Conservation (phyloP, 2,113 vertebrate species). For the Calyptomena viridis region DNA sequence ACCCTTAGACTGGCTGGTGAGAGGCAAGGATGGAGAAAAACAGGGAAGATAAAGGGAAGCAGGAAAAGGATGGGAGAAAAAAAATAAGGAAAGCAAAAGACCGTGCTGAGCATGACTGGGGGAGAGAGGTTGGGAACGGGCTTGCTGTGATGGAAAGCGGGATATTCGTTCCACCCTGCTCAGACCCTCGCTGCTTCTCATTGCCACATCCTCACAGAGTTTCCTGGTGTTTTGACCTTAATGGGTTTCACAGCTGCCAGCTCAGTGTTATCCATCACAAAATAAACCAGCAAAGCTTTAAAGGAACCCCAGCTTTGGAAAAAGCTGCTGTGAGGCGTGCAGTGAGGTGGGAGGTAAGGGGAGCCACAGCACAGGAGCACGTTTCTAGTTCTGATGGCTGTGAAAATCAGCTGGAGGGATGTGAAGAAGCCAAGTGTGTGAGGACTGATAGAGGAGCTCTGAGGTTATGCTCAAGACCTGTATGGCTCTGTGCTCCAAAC, state of each 20-base stretch:
- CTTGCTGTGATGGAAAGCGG: not conserved
- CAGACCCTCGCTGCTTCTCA: not conserved
- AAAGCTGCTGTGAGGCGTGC: not conserved
- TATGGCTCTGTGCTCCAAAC: not conserved
- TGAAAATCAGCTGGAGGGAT: not conserved
- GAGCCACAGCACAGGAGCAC: not conserved
- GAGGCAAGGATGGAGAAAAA: not conserved
- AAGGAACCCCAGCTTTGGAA: not conserved
- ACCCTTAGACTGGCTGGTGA: not conserved
- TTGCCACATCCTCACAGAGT: constrained; percentile 10
- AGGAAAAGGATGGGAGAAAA: not conserved
- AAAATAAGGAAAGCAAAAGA: not conserved
- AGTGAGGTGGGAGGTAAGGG: not conserved
- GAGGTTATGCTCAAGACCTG: not conserved
- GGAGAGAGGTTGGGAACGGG: not conserved
- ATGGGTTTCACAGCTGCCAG: constrained; percentile 66
- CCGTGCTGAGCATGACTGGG: not conserved
- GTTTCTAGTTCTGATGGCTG: not conserved
- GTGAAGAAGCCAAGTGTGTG: not conserved
- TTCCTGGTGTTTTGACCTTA: constrained; percentile 33
- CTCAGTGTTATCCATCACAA: constrained; percentile 27
- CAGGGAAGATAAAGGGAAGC: not conserved
- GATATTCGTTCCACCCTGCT: not conserved
- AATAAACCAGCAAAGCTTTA: constrained; percentile 18
- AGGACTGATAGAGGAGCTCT: not conserved